A percentile compares a stretch with the other conserved stretches of the same genome.
These are phyloP conservation scores for Alectura lathami DNA, from an alignment of 2,113 vertebrate genomes.

Conservation along the genomic window DNA sequence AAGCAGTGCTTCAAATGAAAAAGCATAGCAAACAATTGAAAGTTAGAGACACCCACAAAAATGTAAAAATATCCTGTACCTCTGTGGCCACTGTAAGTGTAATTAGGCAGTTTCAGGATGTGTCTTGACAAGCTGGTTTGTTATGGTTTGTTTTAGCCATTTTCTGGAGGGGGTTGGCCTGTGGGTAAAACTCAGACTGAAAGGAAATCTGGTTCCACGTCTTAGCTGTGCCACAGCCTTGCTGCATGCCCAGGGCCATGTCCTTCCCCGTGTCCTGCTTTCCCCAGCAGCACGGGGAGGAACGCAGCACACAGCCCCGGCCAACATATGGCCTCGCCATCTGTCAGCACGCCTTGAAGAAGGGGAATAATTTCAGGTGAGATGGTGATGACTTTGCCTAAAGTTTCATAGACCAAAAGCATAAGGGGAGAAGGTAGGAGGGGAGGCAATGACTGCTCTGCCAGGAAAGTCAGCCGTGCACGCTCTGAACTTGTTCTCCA, in stretches of 20 bases:
- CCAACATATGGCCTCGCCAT: accelerated
- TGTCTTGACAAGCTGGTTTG: neutral
- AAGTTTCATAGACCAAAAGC: neutral
- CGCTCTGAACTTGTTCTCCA: neutral
- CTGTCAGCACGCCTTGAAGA: neutral
- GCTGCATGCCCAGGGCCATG: neutral
- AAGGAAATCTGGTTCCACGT: neutral
- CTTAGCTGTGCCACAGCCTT: neutral
- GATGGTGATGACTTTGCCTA: neutral
- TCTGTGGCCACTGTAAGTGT: neutral
- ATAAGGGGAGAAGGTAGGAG: neutral
- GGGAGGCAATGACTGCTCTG: accelerated
- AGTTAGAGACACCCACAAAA: neutral
- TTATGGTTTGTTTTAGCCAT: neutral
- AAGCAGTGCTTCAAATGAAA: neutral
- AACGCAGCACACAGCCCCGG: accelerated
- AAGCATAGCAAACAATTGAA: neutral
- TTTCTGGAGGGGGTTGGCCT: neutral
- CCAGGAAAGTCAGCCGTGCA: neutral
- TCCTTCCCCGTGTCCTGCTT: neutral
- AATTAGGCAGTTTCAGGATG: neutral
- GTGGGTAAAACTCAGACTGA: neutral
- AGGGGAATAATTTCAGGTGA: neutral
- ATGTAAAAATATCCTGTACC: neutral
- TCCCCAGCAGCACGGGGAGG: neutral